Percentiles rank a stretch among this genome's conserved stretches.
Evolutionary conservation across 2,113 vertebrate species (phyloP).

Genomic region (Oncorhynchus keta): DNA sequence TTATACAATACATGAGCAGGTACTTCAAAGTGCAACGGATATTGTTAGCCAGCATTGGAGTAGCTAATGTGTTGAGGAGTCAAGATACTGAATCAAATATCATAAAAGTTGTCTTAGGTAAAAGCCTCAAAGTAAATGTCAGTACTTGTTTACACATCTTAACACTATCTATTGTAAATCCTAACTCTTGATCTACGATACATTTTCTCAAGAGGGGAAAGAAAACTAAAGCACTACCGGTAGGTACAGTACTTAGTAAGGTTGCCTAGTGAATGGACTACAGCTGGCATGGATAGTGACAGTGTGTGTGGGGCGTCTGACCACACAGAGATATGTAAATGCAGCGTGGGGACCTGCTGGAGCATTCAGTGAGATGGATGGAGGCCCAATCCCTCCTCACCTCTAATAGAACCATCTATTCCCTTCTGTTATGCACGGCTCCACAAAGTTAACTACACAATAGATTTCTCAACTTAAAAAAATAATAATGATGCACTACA

Average conservation of each 20-base stretch:
- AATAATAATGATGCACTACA: conserved; percentile 52
- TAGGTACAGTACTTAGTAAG: too few relatives aligned
- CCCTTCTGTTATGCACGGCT: conserved; percentile 22
- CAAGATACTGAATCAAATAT: too few relatives aligned
- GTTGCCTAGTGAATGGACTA: too few relatives aligned
- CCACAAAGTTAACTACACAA: conserved; percentile 47
- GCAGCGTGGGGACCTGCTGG: neutral
- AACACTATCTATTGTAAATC: neutral
- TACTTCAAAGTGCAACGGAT: too few relatives aligned
- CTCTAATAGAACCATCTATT: conserved; percentile 31
- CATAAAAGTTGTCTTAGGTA: too few relatives aligned
- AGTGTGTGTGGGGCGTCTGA: conserved; percentile 14
- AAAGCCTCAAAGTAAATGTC: neutral
- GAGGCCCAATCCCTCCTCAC: conserved; percentile 9
- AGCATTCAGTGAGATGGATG: conserved; percentile 17
- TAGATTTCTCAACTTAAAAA: conserved; percentile 47
- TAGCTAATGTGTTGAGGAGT: too few relatives aligned
- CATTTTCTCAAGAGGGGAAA: neutral
- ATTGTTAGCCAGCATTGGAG: too few relatives aligned
- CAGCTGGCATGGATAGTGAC: conserved; percentile 6
- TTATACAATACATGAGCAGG: neutral
- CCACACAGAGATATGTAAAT: conserved; percentile 8
- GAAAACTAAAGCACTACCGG: too few relatives aligned
- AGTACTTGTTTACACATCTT: neutral
- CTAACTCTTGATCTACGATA: conserved; percentile 10